phyloP scores from a whole-genome alignment of 2,113 vertebrate genomes.

The Hippocampus guttulatus region DNA sequence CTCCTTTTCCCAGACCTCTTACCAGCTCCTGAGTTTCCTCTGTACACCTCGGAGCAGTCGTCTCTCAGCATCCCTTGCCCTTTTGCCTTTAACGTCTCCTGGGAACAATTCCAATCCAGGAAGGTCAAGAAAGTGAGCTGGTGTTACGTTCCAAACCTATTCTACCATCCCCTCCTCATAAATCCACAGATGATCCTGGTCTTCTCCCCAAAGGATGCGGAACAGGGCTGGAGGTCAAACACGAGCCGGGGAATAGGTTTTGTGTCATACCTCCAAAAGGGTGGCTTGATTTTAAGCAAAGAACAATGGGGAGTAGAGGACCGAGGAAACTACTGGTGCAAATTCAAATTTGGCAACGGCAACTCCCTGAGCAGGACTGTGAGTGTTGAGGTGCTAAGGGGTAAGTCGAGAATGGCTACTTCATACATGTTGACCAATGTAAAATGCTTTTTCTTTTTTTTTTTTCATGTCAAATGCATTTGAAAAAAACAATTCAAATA shows the following conservation, averaged over 20 bases:
- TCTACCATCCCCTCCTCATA: fast-evolving
- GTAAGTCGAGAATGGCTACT: slow-evolving; percentile 47
- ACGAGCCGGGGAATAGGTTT: fast-evolving
- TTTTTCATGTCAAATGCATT: neutral
- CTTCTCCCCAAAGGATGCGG: neutral
- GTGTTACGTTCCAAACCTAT: slow-evolving; percentile 36
- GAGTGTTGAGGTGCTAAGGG: slow-evolving; percentile 54
- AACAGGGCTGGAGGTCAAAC: neutral
- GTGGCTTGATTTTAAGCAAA: slow-evolving; percentile 38
- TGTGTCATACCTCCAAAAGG: fast-evolving
- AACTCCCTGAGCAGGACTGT: slow-evolving; percentile 7
- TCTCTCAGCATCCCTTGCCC: slow-evolving; percentile 52
- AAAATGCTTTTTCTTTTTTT: neutral
- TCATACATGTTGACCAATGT: neutral
- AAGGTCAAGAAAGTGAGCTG: slow-evolving; percentile 38
- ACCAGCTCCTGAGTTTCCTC: neutral
- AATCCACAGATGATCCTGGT: neutral
- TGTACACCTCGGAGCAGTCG: slow-evolving; percentile 41
- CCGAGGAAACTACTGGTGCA: slow-evolving; percentile 53
- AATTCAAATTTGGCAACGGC: slow-evolving; percentile 23
- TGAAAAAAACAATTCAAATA: no score
- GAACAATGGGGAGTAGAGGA: neutral
- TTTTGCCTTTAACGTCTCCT: slow-evolving; percentile 18
- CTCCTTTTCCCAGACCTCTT: slow-evolving; percentile 48
- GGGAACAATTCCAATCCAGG: slow-evolving; percentile 24